A percentile compares a stretch with the other conserved stretches of the same genome.
These are phyloP conservation scores for Burhinus oedicnemus DNA, from an alignment of 2,113 vertebrate genomes.

Conservation along the genomic window DNA sequence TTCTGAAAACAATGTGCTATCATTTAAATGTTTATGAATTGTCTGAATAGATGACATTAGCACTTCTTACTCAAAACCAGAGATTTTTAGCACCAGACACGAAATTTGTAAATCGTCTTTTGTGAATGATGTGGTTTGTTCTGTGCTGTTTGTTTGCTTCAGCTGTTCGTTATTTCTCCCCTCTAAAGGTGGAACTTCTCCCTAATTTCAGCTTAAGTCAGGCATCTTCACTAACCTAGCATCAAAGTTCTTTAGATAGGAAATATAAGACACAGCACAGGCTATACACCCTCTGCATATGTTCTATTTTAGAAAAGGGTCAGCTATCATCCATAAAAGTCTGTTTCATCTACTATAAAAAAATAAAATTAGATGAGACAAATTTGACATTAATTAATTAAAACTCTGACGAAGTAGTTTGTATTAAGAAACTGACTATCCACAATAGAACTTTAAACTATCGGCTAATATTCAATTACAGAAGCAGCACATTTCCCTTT, in stretches of 20 bases:
- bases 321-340: background rate
- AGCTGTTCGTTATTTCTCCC: background rate
- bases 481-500: background rate
- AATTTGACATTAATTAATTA: background rate
- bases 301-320: background rate
- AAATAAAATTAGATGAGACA: background rate
- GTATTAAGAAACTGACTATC: background rate
- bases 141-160: background rate
- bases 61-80: background rate
- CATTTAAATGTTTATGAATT: background rate
- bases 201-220: background rate
- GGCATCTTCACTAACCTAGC: background rate
- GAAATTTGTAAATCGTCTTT: rapidly evolving
- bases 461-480: background rate
- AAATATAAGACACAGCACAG: background rate
- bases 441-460: background rate
- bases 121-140: background rate
- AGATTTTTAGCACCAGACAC: background rate
- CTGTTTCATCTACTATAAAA: background rate
- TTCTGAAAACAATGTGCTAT: background rate
- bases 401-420: background rate
- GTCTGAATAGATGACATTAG: background rate
- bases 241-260: background rate
- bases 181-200: background rate
- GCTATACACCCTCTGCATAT: background rate